Evolutionary conservation across 1,140 invertebrate genomes (phyloP), one percentile per base, ranked within the genome.

Genomic region (Papilio helenus): DNA sequence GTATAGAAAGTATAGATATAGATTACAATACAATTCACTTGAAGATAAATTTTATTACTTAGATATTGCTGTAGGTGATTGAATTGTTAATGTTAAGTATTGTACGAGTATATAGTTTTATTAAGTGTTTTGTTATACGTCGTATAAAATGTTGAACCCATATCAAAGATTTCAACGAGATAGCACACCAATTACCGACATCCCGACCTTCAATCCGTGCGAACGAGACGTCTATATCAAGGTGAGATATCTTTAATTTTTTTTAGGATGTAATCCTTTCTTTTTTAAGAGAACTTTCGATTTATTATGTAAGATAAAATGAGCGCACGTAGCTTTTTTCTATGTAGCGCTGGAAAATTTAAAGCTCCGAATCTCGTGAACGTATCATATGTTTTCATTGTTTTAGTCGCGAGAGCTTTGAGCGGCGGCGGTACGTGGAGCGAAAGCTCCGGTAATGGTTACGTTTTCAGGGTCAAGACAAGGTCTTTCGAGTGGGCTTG

Each of bases 221-320:
- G 91, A 94, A 92, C 90, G 90, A 94, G 92, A 94, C 91, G 83
- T 90, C 90, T 89, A 92, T 93, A 93, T 88, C 89, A 84, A 91
- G 92, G 92, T 93, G 86, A 86, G 92, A 87, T 82, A 84, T 84
- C 87, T 86, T 86, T 51, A 68, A 84, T 84, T 83, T 82, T 39
- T 88, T 84, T 79, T 58, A 58, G 23, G 42, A 16, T 26, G 29
- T 16, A 74, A 46, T 74, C 42, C 58, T 76, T 77, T 77, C 23
- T 58, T 2, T 76, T 76, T 39, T 29, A 14, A 51, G 23, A 73
- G 8, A 29, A 39, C 3, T 42, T 49, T 20, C 10, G 23, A 26
- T 72, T 49, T 44, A 61, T 82, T 81, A 84, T 82, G 76, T 82
- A 82, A 82, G 76, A 51, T 81, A 44, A 80, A 81, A 58, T 80